Base-by-base conservation (phyloP, 1,140 invertebrate species). In the Drosophila repletoides region DNA sequence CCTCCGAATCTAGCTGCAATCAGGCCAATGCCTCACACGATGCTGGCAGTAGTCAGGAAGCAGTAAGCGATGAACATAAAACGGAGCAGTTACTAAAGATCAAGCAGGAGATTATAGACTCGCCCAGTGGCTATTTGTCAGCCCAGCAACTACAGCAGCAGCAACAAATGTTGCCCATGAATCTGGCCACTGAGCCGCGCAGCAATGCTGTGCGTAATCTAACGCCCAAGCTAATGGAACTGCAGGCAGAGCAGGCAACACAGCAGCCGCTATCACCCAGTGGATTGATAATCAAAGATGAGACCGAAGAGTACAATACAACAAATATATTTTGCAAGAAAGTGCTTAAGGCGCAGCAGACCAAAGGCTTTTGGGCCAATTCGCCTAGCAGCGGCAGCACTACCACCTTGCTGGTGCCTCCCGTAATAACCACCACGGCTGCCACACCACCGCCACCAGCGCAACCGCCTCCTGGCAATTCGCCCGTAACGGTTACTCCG, bases 281-380 rank as follows among this genome's bases (percentile, higher is more conserved):
- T 45, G 64, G 53, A 1, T 19, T 76, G 17, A 77, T 83, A 2
- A 88, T 90, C 15, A 90, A 90, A 48, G 81, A 90, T 36, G 88
- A 90, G 53, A 77, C 87, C 1, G 88, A 89, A 24, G 87, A 89
- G 24, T 88, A 90, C 41, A 68, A 81, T 31, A 80, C 76, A 22
- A 46, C 80, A 0, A 89, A 89, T 36, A 88, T 90, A 28, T 86
- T 89, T 31, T 90, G 89, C 43, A 90, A 90, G 24, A 90, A 90
- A 21, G 89, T 90, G n/a, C 52, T 89, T 0, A 89, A 89, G 31
- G 89, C 89, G 4, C 89, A 90, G 46, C 88, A 90, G 45, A 87
- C 88, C 5, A 90, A 90, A 72, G 88, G 89, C 5, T 81, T 89
- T 22, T 90, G 80, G 80, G 76, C 63, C 0, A 90, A 89, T 64